Conservation (phyloP, 2,888 invertebrate species). For the Epirrhoe tristata region DNA sequence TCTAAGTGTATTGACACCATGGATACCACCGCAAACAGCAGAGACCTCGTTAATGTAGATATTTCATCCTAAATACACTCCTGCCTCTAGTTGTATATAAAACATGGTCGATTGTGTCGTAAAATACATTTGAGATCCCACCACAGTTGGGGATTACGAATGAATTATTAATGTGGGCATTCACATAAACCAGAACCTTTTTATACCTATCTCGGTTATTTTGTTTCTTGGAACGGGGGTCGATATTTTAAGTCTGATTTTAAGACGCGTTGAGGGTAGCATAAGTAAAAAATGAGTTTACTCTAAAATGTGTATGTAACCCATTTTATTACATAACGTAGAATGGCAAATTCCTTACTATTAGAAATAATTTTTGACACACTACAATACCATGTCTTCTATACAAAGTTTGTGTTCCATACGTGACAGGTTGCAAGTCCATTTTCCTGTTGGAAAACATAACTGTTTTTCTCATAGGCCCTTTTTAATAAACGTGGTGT, state of each 20-base stretch:
- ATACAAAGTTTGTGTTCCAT: no score
- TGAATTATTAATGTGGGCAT: conserved; percentile 80
- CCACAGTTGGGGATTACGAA: conserved; percentile 74
- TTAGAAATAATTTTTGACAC: no score
- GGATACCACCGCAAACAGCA: no score
- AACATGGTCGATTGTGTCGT: conserved; percentile 69
- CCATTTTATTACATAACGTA: no score
- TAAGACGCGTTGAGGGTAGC: conserved; percentile 38
- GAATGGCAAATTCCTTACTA: no score
- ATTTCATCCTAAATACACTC: conserved; percentile 42
- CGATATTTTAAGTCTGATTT: conserved; percentile 39
- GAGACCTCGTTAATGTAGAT: no score
- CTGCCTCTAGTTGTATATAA: conserved; percentile 55
- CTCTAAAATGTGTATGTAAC: not conserved
- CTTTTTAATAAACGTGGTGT: no score
- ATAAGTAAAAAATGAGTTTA: conserved; percentile 31
- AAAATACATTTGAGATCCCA: conserved; percentile 69
- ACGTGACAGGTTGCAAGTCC: no score
- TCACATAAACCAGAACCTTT: conserved; percentile 70
- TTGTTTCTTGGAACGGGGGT: conserved; percentile 49
- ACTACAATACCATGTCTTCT: no score
- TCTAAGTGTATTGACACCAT: no score
- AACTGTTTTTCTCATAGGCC: no score
- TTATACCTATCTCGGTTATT: conserved; percentile 60
- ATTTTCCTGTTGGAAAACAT: no score